Base-by-base conservation (phyloP, 92 coral and sea anemone species). In the Montipora capitata region DNA sequence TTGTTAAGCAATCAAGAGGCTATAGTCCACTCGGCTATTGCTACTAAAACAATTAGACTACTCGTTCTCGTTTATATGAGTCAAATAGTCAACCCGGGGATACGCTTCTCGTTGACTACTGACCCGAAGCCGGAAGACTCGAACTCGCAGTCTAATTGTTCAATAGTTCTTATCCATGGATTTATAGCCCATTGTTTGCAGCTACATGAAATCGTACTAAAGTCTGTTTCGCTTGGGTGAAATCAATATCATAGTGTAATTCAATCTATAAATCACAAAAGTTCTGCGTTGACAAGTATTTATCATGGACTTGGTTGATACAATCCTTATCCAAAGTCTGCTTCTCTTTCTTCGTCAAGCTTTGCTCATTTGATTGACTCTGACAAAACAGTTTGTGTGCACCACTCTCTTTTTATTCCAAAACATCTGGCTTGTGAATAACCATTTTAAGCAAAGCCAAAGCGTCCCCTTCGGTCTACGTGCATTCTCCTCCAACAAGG, bases 401-500 rank as follows among this genome's bases (percentile, higher is more conserved):
- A 3, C 73, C 87, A 27, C 48, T 74, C 44, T 94, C 96, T 13
- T 88, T 66, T 52, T 73, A 79, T 9, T 81, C 78, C 71, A 90
- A 52, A n/a, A 94, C 74, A 40, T 91, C 91, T 38, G 94, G 92
- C 38, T 91, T 83, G 14, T 56, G 73, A 7, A 91, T 14, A 62
- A 83, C 88, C 4, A 94, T 85, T 48, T 75, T 75, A 16, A 94
- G 63, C 61, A 94, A 58, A 15, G 94, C 96, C 16, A 87, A 57
- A 6, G 91, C 87, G 66, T 94, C 96, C 10, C 90, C 96, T 76
- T 94, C 96, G 16, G 96, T 17, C 92, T 87, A 78, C 91, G 96
- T 58, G 84, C 79, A 51, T 81, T 83, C 93, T 43, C 76, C 76
- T 38, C 93, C 96, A 59, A 85, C 85, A 4, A 72, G 56, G 4